These are phyloP conservation scores for Callipepla squamata DNA, from an alignment of 2,113 vertebrate genomes.

Conservation along the genomic window DNA sequence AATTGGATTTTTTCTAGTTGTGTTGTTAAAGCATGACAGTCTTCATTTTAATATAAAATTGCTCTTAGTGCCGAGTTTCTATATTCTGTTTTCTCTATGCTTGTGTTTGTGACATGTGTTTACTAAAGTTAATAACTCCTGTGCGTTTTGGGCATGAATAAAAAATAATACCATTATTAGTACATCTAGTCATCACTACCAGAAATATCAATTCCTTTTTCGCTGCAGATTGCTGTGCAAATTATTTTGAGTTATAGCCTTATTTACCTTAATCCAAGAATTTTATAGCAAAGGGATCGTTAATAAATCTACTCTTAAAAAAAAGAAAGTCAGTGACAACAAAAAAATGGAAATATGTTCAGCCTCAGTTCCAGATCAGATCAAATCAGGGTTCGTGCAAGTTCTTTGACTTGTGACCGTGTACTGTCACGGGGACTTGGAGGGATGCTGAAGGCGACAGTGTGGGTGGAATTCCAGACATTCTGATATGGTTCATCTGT, in stretches of 20 bases:
- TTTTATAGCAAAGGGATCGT: neutral
- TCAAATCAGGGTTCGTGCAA: neutral
- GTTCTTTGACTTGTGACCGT: neutral
- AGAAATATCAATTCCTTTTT: neutral
- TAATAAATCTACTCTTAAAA: constrained; percentile 17
- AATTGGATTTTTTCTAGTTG: constrained; percentile 21
- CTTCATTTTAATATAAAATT: constrained; percentile 5
- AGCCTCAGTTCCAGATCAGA: neutral
- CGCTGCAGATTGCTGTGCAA: neutral
- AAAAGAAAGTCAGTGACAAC: neutral
- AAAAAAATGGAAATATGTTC: neutral
- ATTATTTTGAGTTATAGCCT: constrained; percentile 8
- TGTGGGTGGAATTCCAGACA: neutral
- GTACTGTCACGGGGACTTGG: neutral
- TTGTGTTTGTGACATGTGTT: neutral
- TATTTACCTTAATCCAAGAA: constrained; percentile 35
- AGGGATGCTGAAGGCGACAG: neutral
- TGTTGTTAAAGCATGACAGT: neutral
- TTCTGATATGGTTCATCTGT: neutral
- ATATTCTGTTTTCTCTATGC: neutral
- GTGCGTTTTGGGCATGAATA: constrained; percentile 1
- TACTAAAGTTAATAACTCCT: constrained; percentile 4
- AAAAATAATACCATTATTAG: neutral
- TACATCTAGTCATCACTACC: neutral
- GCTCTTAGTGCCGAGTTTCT: neutral